Evolutionary conservation across 2,888 invertebrate species (phyloP), one percentile per base, ranked within the genome.

Genomic region (Reticulitermes lucifugus): DNA sequence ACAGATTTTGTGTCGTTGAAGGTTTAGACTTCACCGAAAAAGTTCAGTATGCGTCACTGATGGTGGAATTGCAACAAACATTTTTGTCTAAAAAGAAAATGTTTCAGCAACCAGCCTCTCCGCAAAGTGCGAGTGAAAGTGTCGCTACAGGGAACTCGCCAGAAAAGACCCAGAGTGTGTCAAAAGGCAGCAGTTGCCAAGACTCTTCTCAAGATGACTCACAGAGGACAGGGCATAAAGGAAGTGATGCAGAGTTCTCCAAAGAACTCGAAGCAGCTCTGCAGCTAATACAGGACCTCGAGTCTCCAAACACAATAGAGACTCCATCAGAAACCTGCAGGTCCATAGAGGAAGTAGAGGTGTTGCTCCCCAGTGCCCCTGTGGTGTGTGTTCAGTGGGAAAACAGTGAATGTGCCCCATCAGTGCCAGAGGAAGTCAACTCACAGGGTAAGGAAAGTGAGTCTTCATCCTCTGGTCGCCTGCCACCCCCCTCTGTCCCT

Each of bases 191-290:
- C 85, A 90, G 90, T 83, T 88, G 89, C 73, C 89, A 89, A 35
- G 90, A 89, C 71, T 89, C 89, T 35, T 89, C 89, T 90, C 86
- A 86, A 81, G 87, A 86, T 82, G 86, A 86, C 59, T 87, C 87
- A 6, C 86, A 85, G 70, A 86, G 82, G 86, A 87, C 87, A 60
- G 87, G 86, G 65, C 84, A 91, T 87, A 88, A 88, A 70, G 90
- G 90, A 85, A 91, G 91, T 88, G 92, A 92, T 87, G 90, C 91
- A 5, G 92, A 92, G 87, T 91, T 92, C 87, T 91, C 91, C 59
- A 91, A 91, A 87, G 92, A 92, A 88, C 88, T 92, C 83, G 92
- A 92, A 87, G 92, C 92, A 5, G 92, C 92, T 7, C 88, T 92
- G 55, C 91, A 92, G 87, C 88, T 92, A 70, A 92, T 92, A 83